Percentiles rank a stretch among this genome's conserved stretches.
These are phyloP conservation scores for Megalops atlanticus DNA, from an alignment of 2,113 vertebrate genomes.

Conservation along the genomic window DNA sequence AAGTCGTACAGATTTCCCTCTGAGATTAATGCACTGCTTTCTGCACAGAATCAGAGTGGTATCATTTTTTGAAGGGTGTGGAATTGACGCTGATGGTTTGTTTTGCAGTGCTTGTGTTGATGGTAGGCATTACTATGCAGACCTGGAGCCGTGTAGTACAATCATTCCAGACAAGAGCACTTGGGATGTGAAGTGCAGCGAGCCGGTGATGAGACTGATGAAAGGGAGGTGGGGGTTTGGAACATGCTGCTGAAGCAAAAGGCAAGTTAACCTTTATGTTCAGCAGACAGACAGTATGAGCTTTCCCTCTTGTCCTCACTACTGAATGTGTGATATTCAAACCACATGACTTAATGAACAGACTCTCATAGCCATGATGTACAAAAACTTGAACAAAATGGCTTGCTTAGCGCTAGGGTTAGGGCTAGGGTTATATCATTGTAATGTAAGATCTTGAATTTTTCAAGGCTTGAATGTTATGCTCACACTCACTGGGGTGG, in stretches of 20 bases:
- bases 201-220: conserved; percentile 64
- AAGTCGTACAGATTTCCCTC: not conserved
- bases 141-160: conserved; percentile 51
- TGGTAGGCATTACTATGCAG: conserved; percentile 48
- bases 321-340: too few relatives aligned
- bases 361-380: too few relatives aligned
- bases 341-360: not conserved
- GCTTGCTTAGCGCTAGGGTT: too few relatives aligned
- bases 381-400: too few relatives aligned
- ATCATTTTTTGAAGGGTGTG: not conserved
- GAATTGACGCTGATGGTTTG: not conserved
- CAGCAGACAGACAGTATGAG: too few relatives aligned
- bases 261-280: conserved; percentile 38
- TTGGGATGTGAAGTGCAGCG: conserved; percentile 62
- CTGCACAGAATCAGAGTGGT: not conserved
- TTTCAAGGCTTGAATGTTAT: too few relatives aligned
- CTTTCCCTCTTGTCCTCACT: conserved; percentile 1
- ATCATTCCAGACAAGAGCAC: conserved; percentile 50
- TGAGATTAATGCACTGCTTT: not conserved
- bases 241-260: conserved; percentile 57
- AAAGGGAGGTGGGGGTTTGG: conserved; percentile 60
- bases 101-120: conserved; percentile 54
- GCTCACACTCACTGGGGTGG: too few relatives aligned
- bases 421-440: too few relatives aligned
- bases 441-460: too few relatives aligned